Evolutionary conservation across 2,888 invertebrate genomes (phyloP).

Genomic region (Lysandra coridon): DNA sequence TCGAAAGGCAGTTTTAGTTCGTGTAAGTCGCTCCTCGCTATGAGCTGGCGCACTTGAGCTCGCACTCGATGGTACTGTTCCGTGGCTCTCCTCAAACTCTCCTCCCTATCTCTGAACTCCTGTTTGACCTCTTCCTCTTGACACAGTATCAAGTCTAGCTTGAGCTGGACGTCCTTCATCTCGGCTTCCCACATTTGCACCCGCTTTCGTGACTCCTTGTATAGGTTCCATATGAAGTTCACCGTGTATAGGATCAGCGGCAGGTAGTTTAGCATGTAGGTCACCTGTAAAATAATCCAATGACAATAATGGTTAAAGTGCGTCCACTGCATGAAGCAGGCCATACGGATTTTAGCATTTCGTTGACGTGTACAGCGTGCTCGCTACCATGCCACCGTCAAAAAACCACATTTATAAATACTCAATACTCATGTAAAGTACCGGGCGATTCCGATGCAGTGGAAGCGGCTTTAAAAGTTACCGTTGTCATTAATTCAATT

Average conservation of each 20-base stretch:
- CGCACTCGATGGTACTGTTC: conserved; percentile 56
- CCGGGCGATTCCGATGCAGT: no score
- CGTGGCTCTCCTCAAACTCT: conserved; percentile 50
- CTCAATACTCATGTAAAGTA: no score
- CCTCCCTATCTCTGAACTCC: conserved; percentile 57
- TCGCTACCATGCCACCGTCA: no score
- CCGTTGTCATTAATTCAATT: background rate
- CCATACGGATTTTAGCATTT: no score
- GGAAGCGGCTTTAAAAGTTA: background rate
- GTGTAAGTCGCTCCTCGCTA: conserved; percentile 51
- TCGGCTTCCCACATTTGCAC: conserved; percentile 57
- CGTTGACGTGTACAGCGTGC: no score
- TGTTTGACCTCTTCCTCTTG: conserved; percentile 60
- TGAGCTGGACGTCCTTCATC: conserved; percentile 64
- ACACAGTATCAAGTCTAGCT: conserved; percentile 65
- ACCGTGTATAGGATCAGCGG: conserved; percentile 61
- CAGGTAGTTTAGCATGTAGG: conserved; percentile 61
- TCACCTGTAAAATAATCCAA: conserved; percentile 47
- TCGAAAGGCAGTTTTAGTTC: conserved; percentile 47
- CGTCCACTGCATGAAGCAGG: no score
- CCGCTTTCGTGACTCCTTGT: conserved; percentile 54
- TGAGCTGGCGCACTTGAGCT: conserved; percentile 55
- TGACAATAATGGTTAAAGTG: background rate
- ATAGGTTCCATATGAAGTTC: conserved; percentile 56
- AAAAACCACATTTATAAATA: no score